A percentile compares a stretch with the other conserved stretches of the same genome.
These are phyloP conservation scores for Pocota personata DNA, from an alignment of 2,888 invertebrate species.

Conservation along the genomic window DNA sequence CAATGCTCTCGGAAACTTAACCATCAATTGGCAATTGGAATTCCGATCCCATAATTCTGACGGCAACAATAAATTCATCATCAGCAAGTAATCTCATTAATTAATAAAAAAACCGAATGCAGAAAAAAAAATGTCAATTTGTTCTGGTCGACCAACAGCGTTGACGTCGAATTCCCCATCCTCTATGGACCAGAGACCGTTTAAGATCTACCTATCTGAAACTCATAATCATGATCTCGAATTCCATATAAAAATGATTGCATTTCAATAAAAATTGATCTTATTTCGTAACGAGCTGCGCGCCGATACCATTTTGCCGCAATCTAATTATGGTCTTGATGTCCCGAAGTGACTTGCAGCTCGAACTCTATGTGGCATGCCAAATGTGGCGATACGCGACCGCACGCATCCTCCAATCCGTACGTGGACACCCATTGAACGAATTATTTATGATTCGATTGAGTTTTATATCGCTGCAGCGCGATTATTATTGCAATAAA, in stretches of 20 bases:
- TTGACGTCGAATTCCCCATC: not conserved
- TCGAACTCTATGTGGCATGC: constrained; percentile 67
- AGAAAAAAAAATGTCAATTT: constrained; percentile 30
- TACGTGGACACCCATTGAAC: constrained; percentile 43
- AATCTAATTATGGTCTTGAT: constrained; percentile 71
- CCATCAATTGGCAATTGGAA: constrained; percentile 61
- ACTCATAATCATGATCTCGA: constrained; percentile 63
- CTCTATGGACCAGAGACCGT: not conserved
- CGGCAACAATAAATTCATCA: constrained; percentile 72
- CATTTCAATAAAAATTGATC: constrained; percentile 74
- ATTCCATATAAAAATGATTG: constrained; percentile 69
- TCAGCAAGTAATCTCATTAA: constrained; percentile 69
- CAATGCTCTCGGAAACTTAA: constrained; percentile 17
- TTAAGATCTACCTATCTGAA: constrained; percentile 17
- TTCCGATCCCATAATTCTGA: constrained; percentile 70
- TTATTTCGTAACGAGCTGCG: constrained; percentile 64
- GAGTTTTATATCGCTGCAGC: constrained; percentile 54
- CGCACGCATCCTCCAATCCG: constrained; percentile 58
- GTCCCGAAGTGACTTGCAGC: constrained; percentile 59
- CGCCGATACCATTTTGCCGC: constrained; percentile 54
- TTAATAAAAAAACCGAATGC: constrained; percentile 63
- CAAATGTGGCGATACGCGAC: constrained; percentile 64
- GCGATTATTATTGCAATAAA: constrained; percentile 65
- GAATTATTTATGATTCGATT: constrained; percentile 72
- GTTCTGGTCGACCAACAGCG: constrained; percentile 11